phyloP scores from a whole-genome alignment of 2,888 invertebrate species.

The Volucella inflata region DNA sequence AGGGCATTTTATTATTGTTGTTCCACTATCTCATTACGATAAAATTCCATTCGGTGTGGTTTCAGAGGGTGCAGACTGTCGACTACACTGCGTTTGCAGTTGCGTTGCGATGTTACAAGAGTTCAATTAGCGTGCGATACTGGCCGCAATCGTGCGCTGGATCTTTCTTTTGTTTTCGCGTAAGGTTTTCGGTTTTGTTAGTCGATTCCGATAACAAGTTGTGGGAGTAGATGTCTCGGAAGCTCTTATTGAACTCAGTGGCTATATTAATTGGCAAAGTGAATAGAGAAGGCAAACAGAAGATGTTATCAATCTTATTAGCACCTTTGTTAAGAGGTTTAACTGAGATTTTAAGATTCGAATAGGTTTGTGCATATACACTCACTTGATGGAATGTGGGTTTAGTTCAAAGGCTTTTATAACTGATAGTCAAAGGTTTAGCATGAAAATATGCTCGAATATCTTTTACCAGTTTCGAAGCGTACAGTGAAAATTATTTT shows the following conservation, averaged over 20 bases:
- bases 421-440: no score
- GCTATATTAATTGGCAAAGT: slow-evolving; percentile 59
- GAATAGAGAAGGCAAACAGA: slow-evolving; percentile 42
- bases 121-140: slow-evolving; percentile 74
- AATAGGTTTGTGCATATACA: no score
- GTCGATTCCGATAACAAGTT: slow-evolving; percentile 51
- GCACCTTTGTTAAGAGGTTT: slow-evolving; percentile 37
- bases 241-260: slow-evolving; percentile 29
- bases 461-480: no score
- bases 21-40: slow-evolving; percentile 63
- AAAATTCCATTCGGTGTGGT: slow-evolving; percentile 51
- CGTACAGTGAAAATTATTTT: no score
- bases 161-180: slow-evolving; percentile 58
- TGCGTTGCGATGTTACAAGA: slow-evolving; percentile 27
- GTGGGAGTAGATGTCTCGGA: slow-evolving; percentile 36
- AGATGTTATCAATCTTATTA: slow-evolving; percentile 58
- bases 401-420: no score
- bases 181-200: slow-evolving; percentile 28
- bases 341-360: background rate
- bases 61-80: slow-evolving; percentile 8
- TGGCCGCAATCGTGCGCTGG: slow-evolving; percentile 65
- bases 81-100: slow-evolving; percentile 13
- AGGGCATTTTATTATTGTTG: slow-evolving; percentile 58
- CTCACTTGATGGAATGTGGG: no score
- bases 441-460: no score